Evolutionary conservation across 1,140 invertebrate genomes (phyloP), one percentile per base, ranked within the genome.

Genomic region (Calephelis nemesis): DNA sequence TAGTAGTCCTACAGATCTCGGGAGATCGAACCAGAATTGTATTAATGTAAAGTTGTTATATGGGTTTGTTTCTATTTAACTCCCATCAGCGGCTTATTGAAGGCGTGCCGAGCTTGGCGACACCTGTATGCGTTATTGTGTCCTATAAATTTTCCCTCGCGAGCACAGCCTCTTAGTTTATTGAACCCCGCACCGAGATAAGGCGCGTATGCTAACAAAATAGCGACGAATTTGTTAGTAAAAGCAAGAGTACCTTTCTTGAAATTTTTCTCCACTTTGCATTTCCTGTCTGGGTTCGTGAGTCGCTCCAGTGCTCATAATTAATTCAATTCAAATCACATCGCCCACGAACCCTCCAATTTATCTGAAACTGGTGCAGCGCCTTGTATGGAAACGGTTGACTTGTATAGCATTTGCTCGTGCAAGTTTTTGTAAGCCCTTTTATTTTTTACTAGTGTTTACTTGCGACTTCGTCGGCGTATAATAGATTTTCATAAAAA

Each of bases 281-380:
- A 82, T 89, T 84, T 86, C 74, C 78, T 82, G 75, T 70, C 71
- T 71, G 62, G 77, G 69, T 81, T 85, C 76, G 79, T 82, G 80
- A 79, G 73, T 74, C 72, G 68, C 73, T 73, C 68, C 71, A 39
- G 71, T 75, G 73, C 82, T 84, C 82, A 84, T 90, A 90, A 91
- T 91, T 92, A 87, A 90, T 89, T 88, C 85, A 88, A 90, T 90
- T 92, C 87, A 91, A 90, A 90, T 90, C 88, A 87, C 83, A 85
- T 84, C 84, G 84, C 87, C 87, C 82, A 87, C 87, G 76, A 83
- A 74, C 74, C 76, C 78, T 83, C 80, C 81, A 82, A 83, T 90
- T 85, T 83, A 83, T 81, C 77, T 78, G 74, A 66, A 77, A 79
- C 74, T 77, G 78, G 77, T 79, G 74, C 71, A 75, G 62, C 30